Base-by-base conservation (phyloP, 2,113 vertebrate genomes). In the Mustela nigripes region DNA sequence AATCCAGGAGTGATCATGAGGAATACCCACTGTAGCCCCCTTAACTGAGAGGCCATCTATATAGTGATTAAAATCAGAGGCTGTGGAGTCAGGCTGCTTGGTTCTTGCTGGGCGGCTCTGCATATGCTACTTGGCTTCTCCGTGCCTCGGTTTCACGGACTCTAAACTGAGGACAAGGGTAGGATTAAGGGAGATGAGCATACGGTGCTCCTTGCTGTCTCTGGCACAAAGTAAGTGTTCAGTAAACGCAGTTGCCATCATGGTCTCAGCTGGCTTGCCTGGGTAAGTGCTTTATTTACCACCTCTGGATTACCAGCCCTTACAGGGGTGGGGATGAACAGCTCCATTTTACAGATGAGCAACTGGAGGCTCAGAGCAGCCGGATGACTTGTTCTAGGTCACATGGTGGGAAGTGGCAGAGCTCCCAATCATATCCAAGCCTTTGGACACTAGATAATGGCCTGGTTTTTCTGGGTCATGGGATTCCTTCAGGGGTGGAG, bases 291-390 rank as follows among this genome's bases (percentile, higher is more conserved):
- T 28, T 16, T 4, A 5, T 15, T 65, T 26, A 1, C 62, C 26
- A 50, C 21, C 42, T 80, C 14, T 33, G 50, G 33, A 3, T 56
- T 3, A 14, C n/a, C 63, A 65, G 1, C 53, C 21, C 63, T 28
- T 50, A 0, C 28, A 65, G 3, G 4, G 11, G 2, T 0, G 24
- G 36, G 42, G 10, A 8, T 7, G 56, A 65, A 45, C 10, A 7
- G 67, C 12, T 24, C 63, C 84, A 16, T 73, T 24, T 50, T 62
- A 28, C 60, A 4, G 69, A 48, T 5, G 42, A 56, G 62, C 76
- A 69, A 24, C 19, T 1, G 21, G 45, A 60, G 73, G 58, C 94
- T n/a, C 80, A 19, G 62, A 78, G 48, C 58, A 22, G 84, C n/a
- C 31, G 5, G 14, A 24, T 4, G 15, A 14, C 63, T 22, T 58